Base-by-base conservation (phyloP, 2,797 vertebrate genomes). In the Bufotes viridis region DNA sequence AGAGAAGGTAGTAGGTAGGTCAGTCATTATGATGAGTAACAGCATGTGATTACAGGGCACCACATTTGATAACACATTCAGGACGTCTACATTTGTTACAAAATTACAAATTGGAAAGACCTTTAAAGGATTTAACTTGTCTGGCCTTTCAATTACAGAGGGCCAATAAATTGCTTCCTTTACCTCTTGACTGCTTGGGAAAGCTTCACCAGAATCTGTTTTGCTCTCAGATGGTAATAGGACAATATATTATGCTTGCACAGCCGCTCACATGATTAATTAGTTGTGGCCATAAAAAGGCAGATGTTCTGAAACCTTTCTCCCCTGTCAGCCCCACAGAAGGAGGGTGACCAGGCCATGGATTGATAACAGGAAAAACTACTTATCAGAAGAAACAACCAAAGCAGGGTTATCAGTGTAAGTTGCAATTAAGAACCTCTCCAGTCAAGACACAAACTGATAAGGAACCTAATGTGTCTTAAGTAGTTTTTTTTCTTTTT, bases 81-180 rank as follows among this genome's bases (percentile, higher is more conserved):
- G 42, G 20, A 84, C 26, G 17, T 81, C 76, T 88, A 63, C 49
- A 26, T 88, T 81, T 88, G 78, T 81, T 80, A 85, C 22, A 80
- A 24, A 80, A 72, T 88, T 72, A 88, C 82, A 88, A 88, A 85
- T 85, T 85, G 57, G 82, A 88, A 84, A 67, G 67, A 7, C 82
- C 49, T 85, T 85, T 88, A 75, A 76, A 85, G 61, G 82, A 81
- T 81, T 85, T 88, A 88, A 72, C 61, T 88, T 85, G 82, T 88
- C 87, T 88, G 87, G 55, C 82, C 82, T 81, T 81, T 88, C 29
- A 85, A 88, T 88, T 88, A 88, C 67, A 81, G 42, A 85, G 58
- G 58, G 51, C 63, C 76, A 88, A 85, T 85, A 81, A 74, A 88
- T 88, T 88, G 76, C 82, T 88, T 85, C 87, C 82, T 85, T 81